Evolutionary conservation across 1,140 invertebrate genomes (phyloP), one percentile per base, ranked within the genome.

Genomic region (Diprion similis): DNA sequence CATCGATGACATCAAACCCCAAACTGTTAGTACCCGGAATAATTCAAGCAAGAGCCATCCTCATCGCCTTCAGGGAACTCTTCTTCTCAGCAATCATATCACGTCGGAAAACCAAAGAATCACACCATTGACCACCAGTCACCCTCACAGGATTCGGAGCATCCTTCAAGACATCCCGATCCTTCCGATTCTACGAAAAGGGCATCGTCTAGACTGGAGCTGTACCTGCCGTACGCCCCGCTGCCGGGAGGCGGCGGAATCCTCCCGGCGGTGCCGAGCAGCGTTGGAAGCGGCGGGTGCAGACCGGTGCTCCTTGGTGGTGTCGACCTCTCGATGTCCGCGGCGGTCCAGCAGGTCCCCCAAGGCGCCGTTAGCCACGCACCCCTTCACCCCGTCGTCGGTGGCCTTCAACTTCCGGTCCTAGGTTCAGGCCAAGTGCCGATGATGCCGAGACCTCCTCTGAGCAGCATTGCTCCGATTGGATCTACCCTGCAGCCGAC

Each of bases 151-250:
- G 24, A 37, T 37, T 37, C 24, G 24, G 24, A 37, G 24, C 24
- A 37, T 37, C 24, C 24, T 37, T 6, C 24, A 37, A 37, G 24
- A 37, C 24, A 1, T 37, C 6, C 24, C 24, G 24, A 37, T 6
- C 24, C 2, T 37, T 37, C 24, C 2, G 24, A 37, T 37, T 37
- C 24, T 37, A 6, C 24, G 24, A 6, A 6, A 37, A 37, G 24
- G 6, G 2, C 24, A 37, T 37, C 24, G 24, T 73, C 82, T 84
- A 85, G 78, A 84, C 87, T 88, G 87, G 86, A 88, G 87, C 86
- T 88, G 83, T 88, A 86, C 75, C 82, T 88, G 82, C 86, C 86
- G 74, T 88, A 88, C 82, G 84, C 85, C 79, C 86, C 86, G 83
- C 85, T 88, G 85, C 85, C 86, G 85, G 85, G 84, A 76, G 83